Evolutionary conservation across 2,797 vertebrate genomes (phyloP).

Genomic region (Salarias fasciatus): DNA sequence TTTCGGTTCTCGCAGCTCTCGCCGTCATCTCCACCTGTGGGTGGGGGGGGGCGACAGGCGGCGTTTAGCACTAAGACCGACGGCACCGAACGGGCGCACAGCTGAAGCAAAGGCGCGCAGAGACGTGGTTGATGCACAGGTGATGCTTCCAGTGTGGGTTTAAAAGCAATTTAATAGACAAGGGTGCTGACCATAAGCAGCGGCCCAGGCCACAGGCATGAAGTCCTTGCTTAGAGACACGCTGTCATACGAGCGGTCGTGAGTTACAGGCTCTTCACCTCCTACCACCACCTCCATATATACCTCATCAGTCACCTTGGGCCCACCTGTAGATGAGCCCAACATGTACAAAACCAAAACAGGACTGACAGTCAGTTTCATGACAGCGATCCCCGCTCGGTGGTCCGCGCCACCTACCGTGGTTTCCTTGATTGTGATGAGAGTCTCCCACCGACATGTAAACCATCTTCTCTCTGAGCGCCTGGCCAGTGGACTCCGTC

Average conservation of each 20-base stretch:
- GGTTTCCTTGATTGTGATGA: slow-evolving; percentile 92
- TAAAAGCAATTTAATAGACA: slow-evolving; percentile 60
- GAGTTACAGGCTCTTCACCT: slow-evolving; percentile 89
- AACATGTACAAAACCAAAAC: slow-evolving; percentile 59
- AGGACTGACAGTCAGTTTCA: slow-evolving; percentile 40
- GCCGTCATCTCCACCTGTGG: slow-evolving; percentile 76
- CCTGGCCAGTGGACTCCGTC: slow-evolving; percentile 89
- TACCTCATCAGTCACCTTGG: slow-evolving; percentile 93
- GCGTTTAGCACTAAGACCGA: slow-evolving; percentile 6
- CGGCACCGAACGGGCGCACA: slow-evolving; percentile 10
- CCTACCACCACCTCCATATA: slow-evolving; percentile 96
- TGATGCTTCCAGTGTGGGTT: slow-evolving; percentile 56
- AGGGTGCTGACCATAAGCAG: slow-evolving; percentile 88
- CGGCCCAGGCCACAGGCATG: slow-evolving; percentile 94
- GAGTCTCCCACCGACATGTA: slow-evolving; percentile 97
- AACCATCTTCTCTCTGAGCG: slow-evolving; percentile 96
- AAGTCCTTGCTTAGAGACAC: slow-evolving; percentile 91
- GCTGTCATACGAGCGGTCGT: slow-evolving; percentile 90
- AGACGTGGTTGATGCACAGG: slow-evolving; percentile 48
- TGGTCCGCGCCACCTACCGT: slow-evolving; percentile 82
- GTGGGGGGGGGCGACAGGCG: not conserved
- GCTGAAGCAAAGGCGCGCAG: slow-evolving; percentile 40
- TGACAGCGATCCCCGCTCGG: slow-evolving; percentile 15
- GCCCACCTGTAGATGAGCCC: slow-evolving; percentile 83
- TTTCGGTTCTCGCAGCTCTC: slow-evolving; percentile 96